A percentile compares a stretch with the other conserved stretches of the same genome.
These are phyloP conservation scores for Monoplex corrugatus DNA, from an alignment of 2,888 invertebrate genomes.

Conservation along the genomic window DNA sequence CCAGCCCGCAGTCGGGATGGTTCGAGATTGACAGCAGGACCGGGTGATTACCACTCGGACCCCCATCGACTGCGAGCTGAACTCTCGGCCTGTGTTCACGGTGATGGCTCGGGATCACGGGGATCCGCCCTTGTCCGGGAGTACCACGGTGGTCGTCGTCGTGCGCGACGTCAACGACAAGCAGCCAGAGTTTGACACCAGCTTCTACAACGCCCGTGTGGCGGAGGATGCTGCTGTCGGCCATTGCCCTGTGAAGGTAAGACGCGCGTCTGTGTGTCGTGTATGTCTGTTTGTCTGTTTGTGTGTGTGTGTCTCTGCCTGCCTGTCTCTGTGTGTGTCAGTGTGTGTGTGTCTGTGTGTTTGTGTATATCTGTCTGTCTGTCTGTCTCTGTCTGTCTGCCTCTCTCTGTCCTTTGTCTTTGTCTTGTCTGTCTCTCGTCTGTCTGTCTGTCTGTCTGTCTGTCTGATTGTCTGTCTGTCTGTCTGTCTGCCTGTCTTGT, in stretches of 20 bases:
- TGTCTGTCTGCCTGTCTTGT: background rate
- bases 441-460: too few species aligned
- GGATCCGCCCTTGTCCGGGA: slow-evolving; percentile 89
- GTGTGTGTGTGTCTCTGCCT: too few species aligned
- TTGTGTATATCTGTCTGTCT: too few species aligned
- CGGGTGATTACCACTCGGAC: slow-evolving; percentile 93
- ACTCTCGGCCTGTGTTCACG: slow-evolving; percentile 92
- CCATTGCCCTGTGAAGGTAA: slow-evolving; percentile 97
- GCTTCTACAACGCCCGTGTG: slow-evolving; percentile 95
- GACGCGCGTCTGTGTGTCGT: too few species aligned
- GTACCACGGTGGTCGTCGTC: slow-evolving; percentile 92
- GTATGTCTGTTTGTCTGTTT: background rate
- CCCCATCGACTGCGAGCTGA: slow-evolving; percentile 96
- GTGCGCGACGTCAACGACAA: slow-evolving; percentile 98
- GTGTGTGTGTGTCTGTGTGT: too few species aligned
- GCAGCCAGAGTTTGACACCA: slow-evolving; percentile 97
- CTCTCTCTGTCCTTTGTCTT: too few species aligned
- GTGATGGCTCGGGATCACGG: slow-evolving; percentile 95
- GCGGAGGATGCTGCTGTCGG: slow-evolving; percentile 93
- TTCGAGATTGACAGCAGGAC: slow-evolving; percentile 94
- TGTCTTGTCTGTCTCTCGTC: too few species aligned
- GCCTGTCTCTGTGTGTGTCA: too few species aligned
- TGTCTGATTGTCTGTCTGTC: background rate
- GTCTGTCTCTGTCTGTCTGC: too few species aligned
- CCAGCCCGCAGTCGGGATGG: slow-evolving; percentile 89